Evolutionary conservation across 2,888 invertebrate species (phyloP), one percentile per base, ranked within the genome.

Genomic region (Agrotis exclamationis): DNA sequence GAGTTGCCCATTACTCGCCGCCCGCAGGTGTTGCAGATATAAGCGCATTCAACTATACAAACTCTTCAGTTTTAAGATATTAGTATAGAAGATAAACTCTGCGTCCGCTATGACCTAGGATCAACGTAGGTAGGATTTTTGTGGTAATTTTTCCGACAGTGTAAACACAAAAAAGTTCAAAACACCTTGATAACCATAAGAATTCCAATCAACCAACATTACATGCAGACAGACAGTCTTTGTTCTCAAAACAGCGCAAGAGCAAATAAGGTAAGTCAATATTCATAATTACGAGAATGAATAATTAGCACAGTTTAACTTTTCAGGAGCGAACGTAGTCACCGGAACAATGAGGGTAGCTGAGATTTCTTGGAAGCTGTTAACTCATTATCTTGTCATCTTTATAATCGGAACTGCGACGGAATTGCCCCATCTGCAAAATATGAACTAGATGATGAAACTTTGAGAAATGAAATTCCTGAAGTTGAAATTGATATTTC

Each of bases 311-410:
- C 22, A 14, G 39, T 65, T 28, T 24, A 6, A 39, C 4, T 64
- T 66, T 71, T 54, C 70, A 73, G 65, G n/a, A 70, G 11, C 6
- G 14, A 70, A 13, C 11, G 11, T 18, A 51, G 44, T 79, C 69
- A 68, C 65, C 16, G 13, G 24, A 60, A 67, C 28, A 56, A 54
- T 60, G 48, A 63, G 60, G 56, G 54, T 50, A 56, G 56, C 64
- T 59, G 18, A 33, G 22, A 44, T 16, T 81, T 84, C 82, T 59
- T 24, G 58, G 74, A 76, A 84, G 24, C n/a, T 67, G 24, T 18
- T 51, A 51, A 58, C 20, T 58, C 68, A 44, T 20, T 62, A 48
- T 63, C 62, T 74, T 63, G 57, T 73, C 66, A 73, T 73, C 67
- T 56, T 47, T 48, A 9, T 56, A 57, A 58, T 59, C 24, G 57